Conservation (phyloP, 2,888 invertebrate species). For the Hipparchia semele region DNA sequence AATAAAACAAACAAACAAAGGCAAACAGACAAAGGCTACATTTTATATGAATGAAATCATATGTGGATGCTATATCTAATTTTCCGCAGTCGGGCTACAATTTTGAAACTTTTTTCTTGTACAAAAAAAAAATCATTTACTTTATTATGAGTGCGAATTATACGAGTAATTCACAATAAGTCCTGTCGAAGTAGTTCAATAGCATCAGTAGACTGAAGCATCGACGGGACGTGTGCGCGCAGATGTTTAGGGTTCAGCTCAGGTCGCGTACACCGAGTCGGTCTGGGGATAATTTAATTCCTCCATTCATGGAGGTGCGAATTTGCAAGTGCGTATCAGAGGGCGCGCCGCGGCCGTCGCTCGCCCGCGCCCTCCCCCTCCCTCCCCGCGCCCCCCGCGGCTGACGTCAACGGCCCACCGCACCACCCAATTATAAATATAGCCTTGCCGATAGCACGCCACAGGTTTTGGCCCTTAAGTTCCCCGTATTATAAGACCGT, state of each 20-base stretch:
- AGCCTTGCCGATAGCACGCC: slow-evolving; percentile 73
- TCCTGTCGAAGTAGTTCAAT: slow-evolving; percentile 30
- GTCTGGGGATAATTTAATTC: slow-evolving; percentile 73
- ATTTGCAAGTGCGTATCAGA: slow-evolving; percentile 80
- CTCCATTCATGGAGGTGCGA: slow-evolving; percentile 80
- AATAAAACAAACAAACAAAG: too few species aligned
- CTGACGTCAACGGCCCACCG: slow-evolving; percentile 78
- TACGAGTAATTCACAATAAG: neutral
- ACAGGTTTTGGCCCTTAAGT: slow-evolving; percentile 71
- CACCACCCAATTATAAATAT: slow-evolving; percentile 78
- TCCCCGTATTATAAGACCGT: slow-evolving; percentile 37
- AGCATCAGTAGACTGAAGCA: slow-evolving; percentile 24
- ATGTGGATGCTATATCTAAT: too few species aligned
- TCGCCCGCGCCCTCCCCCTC: slow-evolving; percentile 47
- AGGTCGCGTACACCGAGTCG: slow-evolving; percentile 63
- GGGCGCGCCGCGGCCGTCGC: slow-evolving; percentile 53
- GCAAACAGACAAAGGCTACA: too few species aligned
- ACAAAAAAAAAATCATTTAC: too few species aligned
- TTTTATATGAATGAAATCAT: too few species aligned
- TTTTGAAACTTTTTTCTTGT: too few species aligned
- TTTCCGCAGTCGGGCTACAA: too few species aligned
- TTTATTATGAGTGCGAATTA: too few species aligned
- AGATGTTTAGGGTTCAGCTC: slow-evolving; percentile 55
- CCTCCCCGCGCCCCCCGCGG: slow-evolving; percentile 49
- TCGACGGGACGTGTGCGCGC: slow-evolving; percentile 26